phyloP scores from a whole-genome alignment of 1,140 invertebrate species.

The Psilanteris sp. region DNA sequence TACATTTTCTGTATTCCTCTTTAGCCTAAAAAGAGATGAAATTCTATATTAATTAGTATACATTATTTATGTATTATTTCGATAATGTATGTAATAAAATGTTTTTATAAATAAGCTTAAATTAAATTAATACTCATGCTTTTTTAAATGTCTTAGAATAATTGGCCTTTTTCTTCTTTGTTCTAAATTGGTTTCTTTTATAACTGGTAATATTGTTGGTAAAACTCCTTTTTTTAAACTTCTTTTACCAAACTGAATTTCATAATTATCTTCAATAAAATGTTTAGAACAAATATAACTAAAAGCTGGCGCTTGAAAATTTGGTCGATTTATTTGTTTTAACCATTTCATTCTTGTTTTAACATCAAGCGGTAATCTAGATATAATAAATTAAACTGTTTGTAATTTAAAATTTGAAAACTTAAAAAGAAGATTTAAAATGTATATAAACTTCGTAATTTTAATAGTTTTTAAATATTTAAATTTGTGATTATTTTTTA shows the following conservation, averaged over 20 bases:
- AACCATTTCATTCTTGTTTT: slow-evolving; percentile 1
- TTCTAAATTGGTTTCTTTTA: not conserved
- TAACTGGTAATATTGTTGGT: slow-evolving; percentile 1
- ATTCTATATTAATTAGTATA: too few species aligned
- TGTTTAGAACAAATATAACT: slow-evolving; percentile 21
- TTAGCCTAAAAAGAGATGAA: too few species aligned
- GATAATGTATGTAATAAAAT: too few species aligned
- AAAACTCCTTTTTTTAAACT: slow-evolving; percentile 11
- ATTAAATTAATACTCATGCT: not conserved
- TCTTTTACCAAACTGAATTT: slow-evolving; percentile 24
- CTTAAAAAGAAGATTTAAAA: too few species aligned
- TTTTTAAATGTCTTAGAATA: slow-evolving; percentile 4
- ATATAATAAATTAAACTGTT: too few species aligned
- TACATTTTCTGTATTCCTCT: too few species aligned
- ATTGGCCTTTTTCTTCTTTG: slow-evolving; percentile 2
- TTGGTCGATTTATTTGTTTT: slow-evolving; percentile 7
- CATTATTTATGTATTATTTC: too few species aligned
- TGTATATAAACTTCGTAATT: too few species aligned
- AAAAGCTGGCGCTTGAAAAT: slow-evolving; percentile 6
- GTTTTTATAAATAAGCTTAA: too few species aligned
- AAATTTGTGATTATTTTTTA: too few species aligned
- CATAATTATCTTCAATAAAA: slow-evolving; percentile 14
- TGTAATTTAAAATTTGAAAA: not conserved
- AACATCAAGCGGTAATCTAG: not conserved
- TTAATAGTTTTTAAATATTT: too few species aligned